Base-by-base conservation (phyloP, 2,888 invertebrate genomes). In the Syritta pipiens region DNA sequence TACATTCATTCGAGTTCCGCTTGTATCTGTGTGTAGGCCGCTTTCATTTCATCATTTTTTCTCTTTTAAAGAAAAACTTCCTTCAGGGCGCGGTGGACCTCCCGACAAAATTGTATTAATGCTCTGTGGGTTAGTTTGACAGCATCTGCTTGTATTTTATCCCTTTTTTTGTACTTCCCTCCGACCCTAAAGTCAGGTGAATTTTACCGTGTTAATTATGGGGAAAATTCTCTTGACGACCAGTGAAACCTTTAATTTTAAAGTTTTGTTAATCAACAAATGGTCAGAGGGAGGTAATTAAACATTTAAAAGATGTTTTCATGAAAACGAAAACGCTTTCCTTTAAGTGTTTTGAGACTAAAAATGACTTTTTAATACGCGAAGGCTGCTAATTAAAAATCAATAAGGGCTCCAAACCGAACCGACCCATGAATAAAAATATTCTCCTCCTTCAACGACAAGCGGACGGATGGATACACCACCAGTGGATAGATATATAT, bases 1-100 rank as follows among this genome's bases (percentile, higher is more conserved):
- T 69, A 69, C 69, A 76, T 76, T 76, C 69, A 76, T 76, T 62
- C 20, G 53, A 63, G 28, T 55, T 49, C 7, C 20, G 19, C 28
- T 48, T 53, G 55, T 49, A 48, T 57, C 37, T 1, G 40, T 20
- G n/a, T n/a, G n/a, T n/a, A n/a, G n/a, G n/a, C n/a, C n/a, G n/a
- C n/a, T n/a, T n/a, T n/a, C n/a, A n/a, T 74, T 65, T 65, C 48
- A 75, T 68, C 44, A 48, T 53, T 46, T 46, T 17, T 22, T 14
- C n/a, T 14, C 35, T 26, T 49, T 12, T 20, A n/a, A n/a, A n/a
- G n/a, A n/a, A n/a, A n/a, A n/a, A n/a, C 51, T 51, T 22, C 55
- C 6, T 57, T 44, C 12, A 20, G 26, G 12, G 22, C 35, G 26
- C n/a, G 12, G 22, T 30, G 10, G 37, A 49, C 48, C 26, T 1